Base-by-base conservation (phyloP, 30 jellyfish, hydroid and myxozoan genomes). In the Nemopilema nomurai region DNA sequence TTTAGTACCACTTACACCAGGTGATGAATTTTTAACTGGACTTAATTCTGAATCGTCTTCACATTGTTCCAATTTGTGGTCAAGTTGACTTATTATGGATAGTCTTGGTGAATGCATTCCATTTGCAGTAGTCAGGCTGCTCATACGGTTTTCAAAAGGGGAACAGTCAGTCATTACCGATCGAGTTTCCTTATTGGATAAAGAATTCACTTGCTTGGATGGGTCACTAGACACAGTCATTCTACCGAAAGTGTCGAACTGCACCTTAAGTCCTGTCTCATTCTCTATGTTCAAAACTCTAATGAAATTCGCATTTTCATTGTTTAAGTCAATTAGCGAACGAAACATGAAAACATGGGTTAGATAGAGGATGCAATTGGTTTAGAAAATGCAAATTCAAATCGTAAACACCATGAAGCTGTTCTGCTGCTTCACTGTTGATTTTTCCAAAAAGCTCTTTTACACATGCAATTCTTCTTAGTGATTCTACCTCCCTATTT, bases 401-500 rank as follows among this genome's bases (percentile, higher is more conserved):
- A 18, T 67, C 77, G 50, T 67, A 67, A 20, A 67, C 50, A 20
- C 77, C 77, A 32, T 67, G 77, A 16, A 67, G 41, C 77, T 67
- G 77, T 26, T 67, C 50, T 67, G 32, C 77, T 20, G 50, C 77
- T 67, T 67, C 77, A 20, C 77, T 67, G 77, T 67, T 67, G n/a
- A 67, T 32, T 26, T 67, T 67, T 20, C 72, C 72, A 63, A 19
- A 63, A n/a, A 63, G 72, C 29, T 63, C 72, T 63, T 63, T 63
- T 19, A 63, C 72, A 24, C 72, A n/a, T n/a, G n/a, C n/a, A 19
- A 63, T 19, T 18, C 72, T 20, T 63, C 72, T 63, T 20, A 63
- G n/a, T 20, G 72, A 77, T 57, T 81, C 90, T 18, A 69, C 53
- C 30, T 81, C 90, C 25, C 67, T 18, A 0, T 67, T 67, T 6